phyloP scores from a whole-genome alignment of 2,113 vertebrate species.

The Malaclemys terrapin region DNA sequence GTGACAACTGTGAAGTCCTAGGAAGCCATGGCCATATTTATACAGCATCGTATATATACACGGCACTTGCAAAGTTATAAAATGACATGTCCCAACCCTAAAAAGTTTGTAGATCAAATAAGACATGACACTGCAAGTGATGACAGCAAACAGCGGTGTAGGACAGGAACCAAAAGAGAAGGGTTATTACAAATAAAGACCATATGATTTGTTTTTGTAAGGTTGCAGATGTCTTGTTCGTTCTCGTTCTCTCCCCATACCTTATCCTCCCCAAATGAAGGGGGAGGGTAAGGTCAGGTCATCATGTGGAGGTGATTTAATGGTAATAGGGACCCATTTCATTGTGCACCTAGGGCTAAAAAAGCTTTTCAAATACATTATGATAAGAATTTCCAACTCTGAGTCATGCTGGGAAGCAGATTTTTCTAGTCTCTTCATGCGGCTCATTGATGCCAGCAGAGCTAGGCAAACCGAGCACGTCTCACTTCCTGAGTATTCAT shows the following conservation, averaged over 20 bases:
- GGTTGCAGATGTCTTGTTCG: not conserved
- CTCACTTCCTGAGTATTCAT: conserved; percentile 1
- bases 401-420: conserved; percentile 9
- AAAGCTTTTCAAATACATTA: not conserved
- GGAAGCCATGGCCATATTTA: not conserved
- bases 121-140: not conserved
- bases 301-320: not conserved
- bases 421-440: conserved; percentile 2
- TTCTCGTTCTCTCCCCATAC: not conserved
- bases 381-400: not conserved
- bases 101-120: not conserved
- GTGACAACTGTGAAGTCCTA: not conserved
- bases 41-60: not conserved
- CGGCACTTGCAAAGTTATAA: not conserved
- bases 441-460: conserved; percentile 6
- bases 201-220: not conserved
- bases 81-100: not conserved
- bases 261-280: not conserved
- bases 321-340: not conserved
- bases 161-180: not conserved
- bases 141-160: not conserved
- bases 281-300: not conserved
- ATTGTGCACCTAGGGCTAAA: not conserved
- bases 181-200: not conserved
- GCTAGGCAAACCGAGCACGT: not conserved